phyloP scores from a whole-genome alignment of 2,113 vertebrate species.

The Dendropsophus ebraccatus region DNA sequence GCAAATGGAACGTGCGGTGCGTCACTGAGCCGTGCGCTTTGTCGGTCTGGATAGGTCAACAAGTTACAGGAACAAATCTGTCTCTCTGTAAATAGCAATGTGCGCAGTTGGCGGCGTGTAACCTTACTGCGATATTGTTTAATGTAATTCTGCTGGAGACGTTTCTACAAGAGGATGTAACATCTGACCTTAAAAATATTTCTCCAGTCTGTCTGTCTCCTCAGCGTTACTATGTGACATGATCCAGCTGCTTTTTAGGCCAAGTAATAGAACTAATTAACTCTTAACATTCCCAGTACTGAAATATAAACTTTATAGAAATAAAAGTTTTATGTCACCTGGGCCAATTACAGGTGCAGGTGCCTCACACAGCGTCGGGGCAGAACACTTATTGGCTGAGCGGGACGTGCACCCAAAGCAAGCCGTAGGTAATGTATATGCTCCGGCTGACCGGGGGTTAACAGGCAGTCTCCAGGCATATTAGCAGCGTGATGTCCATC shows the following conservation, averaged over 20 bases:
- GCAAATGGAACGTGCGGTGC: background rate
- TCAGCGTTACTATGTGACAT: background rate
- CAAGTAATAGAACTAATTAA: background rate
- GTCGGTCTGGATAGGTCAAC: background rate
- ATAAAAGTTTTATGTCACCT: no score
- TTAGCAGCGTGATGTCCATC: no score
- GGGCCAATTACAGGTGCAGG: no score
- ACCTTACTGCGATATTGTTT: background rate
- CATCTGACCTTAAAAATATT: slow-evolving; percentile 28
- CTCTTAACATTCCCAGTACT: background rate
- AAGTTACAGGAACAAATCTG: background rate
- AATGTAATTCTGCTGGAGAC: slow-evolving; percentile 12
- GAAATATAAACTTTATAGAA: no score
- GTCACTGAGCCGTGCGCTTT: background rate
- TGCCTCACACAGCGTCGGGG: no score
- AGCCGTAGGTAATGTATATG: no score
- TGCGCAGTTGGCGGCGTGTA: background rate
- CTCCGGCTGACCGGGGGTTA: no score
- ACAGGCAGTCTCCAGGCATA: no score
- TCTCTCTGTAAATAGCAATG: slow-evolving; percentile 21
- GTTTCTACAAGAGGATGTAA: slow-evolving; percentile 18
- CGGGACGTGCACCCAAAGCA: no score
- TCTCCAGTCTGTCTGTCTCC: slow-evolving; percentile 15
- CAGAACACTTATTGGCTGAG: no score
- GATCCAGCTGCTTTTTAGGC: background rate